Percentiles rank a stretch among this genome's conserved stretches.
Conservation (phyloP, 2,797 vertebrate genomes). For the Rallus crepitans region DNA sequence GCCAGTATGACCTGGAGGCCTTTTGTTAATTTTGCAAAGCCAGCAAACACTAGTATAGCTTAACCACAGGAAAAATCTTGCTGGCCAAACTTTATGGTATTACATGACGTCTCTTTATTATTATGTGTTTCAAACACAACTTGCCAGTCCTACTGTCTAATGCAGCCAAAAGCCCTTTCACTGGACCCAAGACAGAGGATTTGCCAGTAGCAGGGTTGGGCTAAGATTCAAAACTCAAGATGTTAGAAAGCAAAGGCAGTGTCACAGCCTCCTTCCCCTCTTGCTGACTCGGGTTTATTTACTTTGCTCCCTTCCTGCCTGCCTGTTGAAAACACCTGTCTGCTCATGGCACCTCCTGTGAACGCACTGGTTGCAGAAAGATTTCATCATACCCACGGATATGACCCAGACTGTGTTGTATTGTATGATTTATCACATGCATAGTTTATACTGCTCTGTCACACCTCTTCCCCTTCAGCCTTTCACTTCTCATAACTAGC, state of each 20-base stretch:
- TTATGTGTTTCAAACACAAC: not conserved
- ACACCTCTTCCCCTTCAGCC: not conserved
- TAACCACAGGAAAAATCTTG: not conserved
- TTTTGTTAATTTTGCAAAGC: not conserved
- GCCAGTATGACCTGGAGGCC: not conserved
- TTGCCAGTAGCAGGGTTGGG: not conserved
- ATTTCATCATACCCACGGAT: not conserved
- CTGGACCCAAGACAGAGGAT: not conserved
- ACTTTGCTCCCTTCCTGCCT: slow-evolving; percentile 5
- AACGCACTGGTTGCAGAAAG: not conserved
- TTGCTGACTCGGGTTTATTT: not conserved
- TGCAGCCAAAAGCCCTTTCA: not conserved
- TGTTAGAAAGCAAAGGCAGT: not conserved
- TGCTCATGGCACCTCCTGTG: not conserved
- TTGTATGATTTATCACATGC: not conserved
- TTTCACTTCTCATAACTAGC: not conserved
- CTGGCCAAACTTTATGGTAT: not conserved
- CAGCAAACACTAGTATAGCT: not conserved
- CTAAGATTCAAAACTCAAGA: not conserved
- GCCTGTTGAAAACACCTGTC: not conserved
- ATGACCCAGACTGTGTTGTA: not conserved
- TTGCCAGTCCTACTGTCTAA: not conserved
- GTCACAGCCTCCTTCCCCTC: not conserved
- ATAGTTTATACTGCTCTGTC: not conserved
- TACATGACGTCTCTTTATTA: not conserved